These are phyloP conservation scores for Phengaris arion DNA, from an alignment of 2,888 invertebrate species.

Conservation along the genomic window DNA sequence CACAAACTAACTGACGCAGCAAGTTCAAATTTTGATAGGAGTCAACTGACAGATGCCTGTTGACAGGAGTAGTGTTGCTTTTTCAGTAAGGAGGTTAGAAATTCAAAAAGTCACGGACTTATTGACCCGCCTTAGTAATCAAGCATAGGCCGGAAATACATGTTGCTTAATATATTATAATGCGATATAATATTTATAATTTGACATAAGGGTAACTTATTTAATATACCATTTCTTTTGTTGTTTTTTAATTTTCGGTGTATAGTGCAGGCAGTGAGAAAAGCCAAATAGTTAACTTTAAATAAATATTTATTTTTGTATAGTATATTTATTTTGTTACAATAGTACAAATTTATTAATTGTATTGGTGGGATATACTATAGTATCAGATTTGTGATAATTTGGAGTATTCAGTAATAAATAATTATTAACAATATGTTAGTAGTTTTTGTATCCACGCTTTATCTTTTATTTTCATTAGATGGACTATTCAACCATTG, in stretches of 20 bases:
- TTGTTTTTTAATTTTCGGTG: background rate
- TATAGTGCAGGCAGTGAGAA: constrained; percentile 9
- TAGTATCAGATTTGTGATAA: constrained; percentile 29
- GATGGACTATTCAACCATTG: too few species aligned
- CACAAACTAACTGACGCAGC: too few species aligned
- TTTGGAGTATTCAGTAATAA: constrained; percentile 29
- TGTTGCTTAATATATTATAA: background rate
- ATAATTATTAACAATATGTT: constrained; percentile 17
- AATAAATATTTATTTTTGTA: constrained; percentile 26
- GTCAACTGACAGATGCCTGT: too few species aligned
- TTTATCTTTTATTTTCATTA: too few species aligned
- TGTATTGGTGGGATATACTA: background rate
- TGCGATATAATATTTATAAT: background rate
- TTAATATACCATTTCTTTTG: background rate
- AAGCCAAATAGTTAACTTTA: constrained; percentile 18
- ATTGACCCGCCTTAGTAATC: too few species aligned
- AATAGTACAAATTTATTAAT: constrained; percentile 29
- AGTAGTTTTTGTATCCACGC: constrained; percentile 19
- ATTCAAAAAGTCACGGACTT: too few species aligned
- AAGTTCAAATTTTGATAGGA: too few species aligned
- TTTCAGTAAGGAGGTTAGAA: too few species aligned
- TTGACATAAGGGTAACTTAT: background rate
- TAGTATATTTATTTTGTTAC: constrained; percentile 23
- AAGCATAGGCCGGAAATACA: background rate
- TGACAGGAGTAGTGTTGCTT: too few species aligned